Evolutionary conservation across 2,797 vertebrate genomes (phyloP).

Genomic region (Darevskia mixta): DNA sequence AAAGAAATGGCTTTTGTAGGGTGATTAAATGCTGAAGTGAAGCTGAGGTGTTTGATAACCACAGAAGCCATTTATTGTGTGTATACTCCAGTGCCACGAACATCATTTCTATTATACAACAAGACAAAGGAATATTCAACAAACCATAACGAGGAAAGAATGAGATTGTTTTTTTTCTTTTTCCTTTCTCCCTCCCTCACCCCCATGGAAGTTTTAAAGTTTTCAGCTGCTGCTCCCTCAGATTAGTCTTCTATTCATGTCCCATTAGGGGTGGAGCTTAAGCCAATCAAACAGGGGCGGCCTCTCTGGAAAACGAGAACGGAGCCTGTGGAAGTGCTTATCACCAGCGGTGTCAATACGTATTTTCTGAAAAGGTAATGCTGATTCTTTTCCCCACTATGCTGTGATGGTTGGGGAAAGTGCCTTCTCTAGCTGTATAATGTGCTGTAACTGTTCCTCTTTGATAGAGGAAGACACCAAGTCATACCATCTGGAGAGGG

Average conservation of each 20-base stretch:
- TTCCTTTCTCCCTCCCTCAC: conserved; percentile 18
- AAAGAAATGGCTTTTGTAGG: conserved; percentile 82
- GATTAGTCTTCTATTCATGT: conserved; percentile 52
- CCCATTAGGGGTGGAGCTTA: conserved; percentile 27
- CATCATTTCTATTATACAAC: conserved; percentile 83
- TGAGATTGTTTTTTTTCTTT: conserved; percentile 43
- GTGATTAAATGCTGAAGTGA: conserved; percentile 84
- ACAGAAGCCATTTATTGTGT: conserved; percentile 80
- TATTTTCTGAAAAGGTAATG: conserved; percentile 41
- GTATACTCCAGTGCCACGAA: conserved; percentile 83
- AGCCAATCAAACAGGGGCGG: conserved; percentile 40
- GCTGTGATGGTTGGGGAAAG: conserved; percentile 10
- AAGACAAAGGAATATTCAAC: conserved; percentile 80
- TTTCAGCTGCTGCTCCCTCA: conserved; percentile 58
- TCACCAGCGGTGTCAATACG: conserved; percentile 36
- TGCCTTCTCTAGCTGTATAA: conserved; percentile 17
- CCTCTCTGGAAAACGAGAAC: conserved; percentile 26
- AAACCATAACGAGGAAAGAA: conserved; percentile 75
- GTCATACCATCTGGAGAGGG: conserved; percentile 36
- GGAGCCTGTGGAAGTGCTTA: conserved; percentile 30
- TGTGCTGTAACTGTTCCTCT: conserved; percentile 18
- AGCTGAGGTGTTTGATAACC: conserved; percentile 82
- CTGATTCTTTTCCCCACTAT: not conserved
- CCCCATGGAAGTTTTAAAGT: conserved; percentile 70
- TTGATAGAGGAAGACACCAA: conserved; percentile 19